Conservation (phyloP, 53 echinoderm and acorn worm species). For the Echinarachnius parma region DNA sequence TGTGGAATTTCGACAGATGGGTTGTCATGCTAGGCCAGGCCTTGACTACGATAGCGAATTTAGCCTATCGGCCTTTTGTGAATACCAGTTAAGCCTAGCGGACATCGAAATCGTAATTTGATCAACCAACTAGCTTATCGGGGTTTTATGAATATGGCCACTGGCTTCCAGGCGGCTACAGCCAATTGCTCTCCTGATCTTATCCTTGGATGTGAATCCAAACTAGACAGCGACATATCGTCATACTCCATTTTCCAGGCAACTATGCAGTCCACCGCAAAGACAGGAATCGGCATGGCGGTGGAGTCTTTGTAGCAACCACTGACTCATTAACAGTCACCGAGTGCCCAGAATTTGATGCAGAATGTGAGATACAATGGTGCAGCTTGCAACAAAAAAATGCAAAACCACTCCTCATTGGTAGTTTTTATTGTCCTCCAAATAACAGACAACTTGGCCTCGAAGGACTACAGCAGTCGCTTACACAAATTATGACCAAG, state of each 20-base stretch:
- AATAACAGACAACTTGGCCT: constrained; percentile 12
- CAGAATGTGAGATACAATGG: constrained; percentile 20
- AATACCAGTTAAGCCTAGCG: too few species aligned
- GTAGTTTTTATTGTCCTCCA: constrained; percentile 15
- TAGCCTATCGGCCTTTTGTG: too few species aligned
- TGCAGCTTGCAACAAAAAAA: constrained; percentile 17
- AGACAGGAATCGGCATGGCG: constrained; percentile 25
- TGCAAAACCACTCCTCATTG: constrained; percentile 10
- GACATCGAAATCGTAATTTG: too few species aligned
- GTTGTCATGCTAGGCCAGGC: too few species aligned
- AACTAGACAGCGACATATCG: constrained; percentile 9
- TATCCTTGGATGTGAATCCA: constrained; percentile 30
- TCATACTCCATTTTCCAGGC: constrained; percentile 32
- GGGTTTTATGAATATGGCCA: too few species aligned
- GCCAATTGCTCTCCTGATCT: constrained; percentile 20
- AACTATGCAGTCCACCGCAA: constrained; percentile 2
- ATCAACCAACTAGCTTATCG: too few species aligned
- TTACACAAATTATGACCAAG: constrained; percentile 10
- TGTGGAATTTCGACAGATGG: too few species aligned
- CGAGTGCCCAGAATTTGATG: constrained; percentile 14
- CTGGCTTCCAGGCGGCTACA: too few species aligned
- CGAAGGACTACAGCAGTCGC: constrained; percentile 4
- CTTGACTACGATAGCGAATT: too few species aligned
- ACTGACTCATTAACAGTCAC: not conserved
- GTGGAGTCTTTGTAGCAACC: constrained; percentile 4